Evolutionary conservation across 2,797 vertebrate species (phyloP), one percentile per base, ranked within the genome.

Genomic region (Lithobates sylvaticus): DNA sequence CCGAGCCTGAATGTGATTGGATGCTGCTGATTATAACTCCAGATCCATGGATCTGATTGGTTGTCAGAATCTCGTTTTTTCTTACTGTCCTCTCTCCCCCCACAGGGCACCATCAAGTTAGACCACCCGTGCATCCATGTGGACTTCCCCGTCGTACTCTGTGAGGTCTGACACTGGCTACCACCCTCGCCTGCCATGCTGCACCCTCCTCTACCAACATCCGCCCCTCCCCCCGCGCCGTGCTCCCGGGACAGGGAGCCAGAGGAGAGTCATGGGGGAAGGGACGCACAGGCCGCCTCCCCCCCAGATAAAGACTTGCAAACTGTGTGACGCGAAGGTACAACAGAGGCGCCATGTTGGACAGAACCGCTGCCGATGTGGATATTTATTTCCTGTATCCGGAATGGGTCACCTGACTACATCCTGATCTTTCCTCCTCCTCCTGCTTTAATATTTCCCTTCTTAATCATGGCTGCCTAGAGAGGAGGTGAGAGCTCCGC

Each of bases 111-210:
- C 84, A 95, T 99, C 93, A 97, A 96, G 92, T 94, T 99, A 82
- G 97, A 99, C 88, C 95, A 95, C 88, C 98, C 98, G 83, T 96
- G 96, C 90, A 98, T 99, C 91, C 98, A 99, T 47, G 97, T 98
- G 89, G 98, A 99, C 91, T 99, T 99, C 89, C 98, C 98, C 3
- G 94, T 99, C 89, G 94, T 99, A 92, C 96, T 99, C 92, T 99
- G 97, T 89, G 98, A 99, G 93, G 94, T 97, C 91, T 98, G 95
- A 98, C 26, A 7, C 26, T 47, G 88, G 85, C 88, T 91, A 13
- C 68, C 39, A 61, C 50, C 85, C 47, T 81, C 47, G 89, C 85
- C 75, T 81, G 65, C 75, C 76, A 87, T 0, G 26, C 87, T 90
- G 88, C 90, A 88, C 82, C 77, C 91, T 84, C 88, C 82, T 54